Evolutionary conservation across 2,888 invertebrate genomes (phyloP), one percentile per base, ranked within the genome.

Genomic region (Gisinianus flammeolus): DNA sequence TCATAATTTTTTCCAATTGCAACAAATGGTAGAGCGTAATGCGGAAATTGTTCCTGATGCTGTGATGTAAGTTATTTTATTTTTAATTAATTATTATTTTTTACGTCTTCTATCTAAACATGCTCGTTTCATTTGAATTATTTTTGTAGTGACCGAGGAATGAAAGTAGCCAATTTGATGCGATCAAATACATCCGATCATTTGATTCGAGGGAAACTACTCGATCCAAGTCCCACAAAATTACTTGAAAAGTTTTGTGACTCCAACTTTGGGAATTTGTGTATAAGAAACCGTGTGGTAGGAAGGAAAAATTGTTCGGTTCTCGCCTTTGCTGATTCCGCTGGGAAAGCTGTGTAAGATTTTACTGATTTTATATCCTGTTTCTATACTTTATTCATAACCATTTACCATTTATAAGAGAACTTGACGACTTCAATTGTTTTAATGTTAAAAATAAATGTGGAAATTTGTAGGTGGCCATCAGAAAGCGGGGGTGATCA

Each of bases 191-290:
- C 83, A 0, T 70, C 81, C 4, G 84, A 84, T 58, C 83, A 83
- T 64, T 69, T 83, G 31, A 79, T 81, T 26, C 81, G 81, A 54
- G 81, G 82, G 52, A 80, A 80, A 52, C 54, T 83, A 16, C 74
- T 77, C 28, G 78, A 79, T n/a, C 58, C 76, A 19, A 81, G 80
- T 80, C 83, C 85, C 12, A 81, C 79, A 77, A 82, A 81, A 66
- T 44, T 83, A 19, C n/a, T 83, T 4, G 85, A 85, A 77, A 79
- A 80, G 30, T 85, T 82, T 79, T 83, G 81, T 52, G 68, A 81
- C 52, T 83, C 85, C 19, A 58, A 67, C 44, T 75, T 79, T 3
- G 85, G 85, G 12, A 82, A 83, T 12, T 68, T 79, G 33, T 76
- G 81, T 0, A 82, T 83, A 12, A 31, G 85, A 62, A 81, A 79